phyloP scores from a whole-genome alignment of 2,113 vertebrate species.

The Apus apus region DNA sequence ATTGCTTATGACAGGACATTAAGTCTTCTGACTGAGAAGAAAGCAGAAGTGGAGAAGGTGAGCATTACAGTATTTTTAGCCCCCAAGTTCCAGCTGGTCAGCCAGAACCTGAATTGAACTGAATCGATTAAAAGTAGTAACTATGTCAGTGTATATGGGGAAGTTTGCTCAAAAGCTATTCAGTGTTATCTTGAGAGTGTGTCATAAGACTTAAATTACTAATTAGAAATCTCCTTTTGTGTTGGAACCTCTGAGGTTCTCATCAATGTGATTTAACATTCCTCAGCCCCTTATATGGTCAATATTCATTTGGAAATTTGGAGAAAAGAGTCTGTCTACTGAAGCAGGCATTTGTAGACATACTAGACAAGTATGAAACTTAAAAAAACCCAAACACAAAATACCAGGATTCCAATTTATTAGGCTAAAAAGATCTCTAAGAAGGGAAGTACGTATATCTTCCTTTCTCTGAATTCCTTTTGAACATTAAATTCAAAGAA shows the following conservation, averaged over 20 bases:
- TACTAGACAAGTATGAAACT: background rate
- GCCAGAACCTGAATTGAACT: background rate
- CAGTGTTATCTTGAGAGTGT: background rate
- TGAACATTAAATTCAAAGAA: background rate
- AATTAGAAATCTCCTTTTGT: background rate
- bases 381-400: background rate
- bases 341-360: background rate
- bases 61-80: background rate
- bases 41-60: conserved; percentile 93
- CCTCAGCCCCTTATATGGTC: too few relatives aligned
- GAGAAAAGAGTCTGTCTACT: background rate
- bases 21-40: conserved; percentile 85
- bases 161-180: background rate
- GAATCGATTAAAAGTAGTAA: background rate
- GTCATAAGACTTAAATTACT: background rate
- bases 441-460: background rate
- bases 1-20: conserved; percentile 86
- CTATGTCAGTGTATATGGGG: background rate
- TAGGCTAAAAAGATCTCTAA: background rate
- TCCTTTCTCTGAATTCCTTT: background rate
- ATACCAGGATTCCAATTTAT: background rate
- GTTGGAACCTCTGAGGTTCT: background rate
- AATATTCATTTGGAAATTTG: background rate
- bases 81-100: background rate
- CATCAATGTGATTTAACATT: background rate